A percentile compares a stretch with the other conserved stretches of the same genome.
Conservation (phyloP, 2,797 vertebrate genomes). For the Lophotriccus pileatus region DNA sequence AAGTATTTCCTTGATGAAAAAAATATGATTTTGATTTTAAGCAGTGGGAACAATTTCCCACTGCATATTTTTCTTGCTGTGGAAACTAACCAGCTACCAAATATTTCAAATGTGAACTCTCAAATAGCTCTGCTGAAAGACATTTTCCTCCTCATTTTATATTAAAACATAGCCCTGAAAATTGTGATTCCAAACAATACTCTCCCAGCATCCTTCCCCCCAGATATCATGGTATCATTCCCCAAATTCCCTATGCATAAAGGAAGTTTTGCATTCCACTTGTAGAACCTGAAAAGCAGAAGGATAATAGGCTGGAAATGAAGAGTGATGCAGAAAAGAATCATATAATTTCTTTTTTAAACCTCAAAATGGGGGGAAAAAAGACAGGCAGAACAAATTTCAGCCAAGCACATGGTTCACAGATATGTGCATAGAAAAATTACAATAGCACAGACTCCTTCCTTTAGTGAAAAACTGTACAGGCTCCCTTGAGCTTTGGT, state of each 20-base stretch:
- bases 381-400: not conserved
- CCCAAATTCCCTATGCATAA: not conserved
- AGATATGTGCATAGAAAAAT: not conserved
- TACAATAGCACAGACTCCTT: not conserved
- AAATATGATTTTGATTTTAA: conserved; percentile 53
- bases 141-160: conserved; percentile 30
- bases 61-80: conserved; percentile 28
- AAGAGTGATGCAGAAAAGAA: not conserved
- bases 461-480: not conserved
- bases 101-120: conserved; percentile 31
- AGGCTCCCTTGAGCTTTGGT: not conserved
- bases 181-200: not conserved
- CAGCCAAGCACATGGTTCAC: not conserved
- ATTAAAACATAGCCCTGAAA: not conserved
- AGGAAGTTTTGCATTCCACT: not conserved
- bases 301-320: not conserved
- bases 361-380: rapidly evolving
- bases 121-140: not conserved
- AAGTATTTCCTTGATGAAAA: conserved; percentile 50
- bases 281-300: not conserved
- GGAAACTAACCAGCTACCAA: conserved; percentile 29
- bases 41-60: conserved; percentile 38
- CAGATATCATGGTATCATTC: not conserved
- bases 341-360: not conserved
- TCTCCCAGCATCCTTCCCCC: not conserved